Percentiles rank a stretch among this genome's conserved stretches.
Conservation (phyloP, 2,113 vertebrate genomes). For the Tachuris rubrigastra region DNA sequence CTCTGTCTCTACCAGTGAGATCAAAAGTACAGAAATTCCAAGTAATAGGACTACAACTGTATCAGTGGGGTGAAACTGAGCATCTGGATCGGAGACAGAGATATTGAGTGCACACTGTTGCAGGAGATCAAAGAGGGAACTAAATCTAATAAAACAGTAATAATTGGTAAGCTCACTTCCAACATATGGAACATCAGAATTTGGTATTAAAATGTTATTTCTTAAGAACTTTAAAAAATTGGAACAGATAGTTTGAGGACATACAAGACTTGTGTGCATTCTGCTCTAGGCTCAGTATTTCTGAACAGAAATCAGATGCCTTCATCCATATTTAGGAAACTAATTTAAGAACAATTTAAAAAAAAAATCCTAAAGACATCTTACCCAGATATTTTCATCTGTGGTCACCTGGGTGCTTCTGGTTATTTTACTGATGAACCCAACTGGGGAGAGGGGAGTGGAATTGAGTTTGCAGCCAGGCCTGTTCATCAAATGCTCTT, state of each 20-base stretch:
- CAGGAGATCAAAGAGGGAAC: slow-evolving; percentile 61
- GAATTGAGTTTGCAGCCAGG: slow-evolving; percentile 17
- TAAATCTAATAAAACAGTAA: slow-evolving; percentile 66
- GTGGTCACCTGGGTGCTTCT: slow-evolving; percentile 32
- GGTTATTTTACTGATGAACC: slow-evolving; percentile 39
- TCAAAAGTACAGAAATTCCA: slow-evolving; percentile 67
- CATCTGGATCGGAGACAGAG: slow-evolving; percentile 53
- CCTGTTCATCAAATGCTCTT: slow-evolving; percentile 52
- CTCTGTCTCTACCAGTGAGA: slow-evolving; percentile 65
- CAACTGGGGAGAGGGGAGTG: slow-evolving; percentile 3
- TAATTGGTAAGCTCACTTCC: slow-evolving; percentile 52
- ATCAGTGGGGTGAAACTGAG: slow-evolving; percentile 45
- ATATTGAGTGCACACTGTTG: slow-evolving; percentile 40
- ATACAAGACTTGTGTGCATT: neutral
- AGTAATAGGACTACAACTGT: slow-evolving; percentile 61
- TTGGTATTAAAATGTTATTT: slow-evolving; percentile 59
- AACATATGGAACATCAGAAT: slow-evolving; percentile 52
- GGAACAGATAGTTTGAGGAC: slow-evolving; percentile 61
- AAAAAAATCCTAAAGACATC: neutral
- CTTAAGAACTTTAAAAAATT: slow-evolving; percentile 43
- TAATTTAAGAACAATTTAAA: neutral
- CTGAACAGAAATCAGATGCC: slow-evolving; percentile 3
- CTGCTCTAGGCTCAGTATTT: neutral
- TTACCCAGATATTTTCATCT: neutral
- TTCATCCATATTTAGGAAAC: slow-evolving; percentile 31